A percentile compares a stretch with the other conserved stretches of the same genome.
phyloP scores from a whole-genome alignment of 2,797 vertebrate species.

The Melanotaenia maccullochi region DNA sequence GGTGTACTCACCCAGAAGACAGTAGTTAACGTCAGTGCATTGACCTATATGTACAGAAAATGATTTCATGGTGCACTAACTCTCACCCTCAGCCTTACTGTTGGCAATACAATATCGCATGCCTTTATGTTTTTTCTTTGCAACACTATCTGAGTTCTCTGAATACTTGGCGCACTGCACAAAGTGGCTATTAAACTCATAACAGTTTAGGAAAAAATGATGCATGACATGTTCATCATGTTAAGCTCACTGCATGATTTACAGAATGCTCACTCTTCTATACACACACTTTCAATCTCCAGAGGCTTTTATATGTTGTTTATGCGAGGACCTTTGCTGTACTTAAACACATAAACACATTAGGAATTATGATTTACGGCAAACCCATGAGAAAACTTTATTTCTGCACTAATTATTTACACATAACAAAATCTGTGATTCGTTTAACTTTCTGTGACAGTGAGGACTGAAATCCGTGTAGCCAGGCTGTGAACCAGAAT shows the following conservation, averaged over 20 bases:
- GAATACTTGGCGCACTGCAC: not conserved
- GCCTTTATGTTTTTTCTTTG: not conserved
- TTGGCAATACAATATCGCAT: not conserved
- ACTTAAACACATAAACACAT: not conserved
- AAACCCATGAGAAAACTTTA: not conserved
- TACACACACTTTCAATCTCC: not conserved
- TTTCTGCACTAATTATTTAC: not conserved
- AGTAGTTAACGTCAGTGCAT: constrained; percentile 32
- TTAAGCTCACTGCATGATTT: not conserved
- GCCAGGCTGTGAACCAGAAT: not conserved
- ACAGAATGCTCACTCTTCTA: not conserved
- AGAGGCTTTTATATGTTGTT: not conserved
- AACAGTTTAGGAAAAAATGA: not conserved
- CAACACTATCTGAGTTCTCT: constrained; percentile 6
- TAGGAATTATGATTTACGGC: not conserved
- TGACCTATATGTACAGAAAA: constrained; percentile 48
- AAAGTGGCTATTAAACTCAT: constrained; percentile 7
- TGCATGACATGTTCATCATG: not conserved
- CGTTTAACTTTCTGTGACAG: not conserved
- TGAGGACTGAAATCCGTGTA: not conserved
- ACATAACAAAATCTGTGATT: not conserved
- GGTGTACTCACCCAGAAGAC: constrained; percentile 21
- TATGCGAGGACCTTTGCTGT: not conserved
- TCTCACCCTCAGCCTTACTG: not conserved
- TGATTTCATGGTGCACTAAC: constrained; percentile 42